Conservation (phyloP, 2,113 vertebrate genomes). For the Stomatorhinus ivindoensis region DNA sequence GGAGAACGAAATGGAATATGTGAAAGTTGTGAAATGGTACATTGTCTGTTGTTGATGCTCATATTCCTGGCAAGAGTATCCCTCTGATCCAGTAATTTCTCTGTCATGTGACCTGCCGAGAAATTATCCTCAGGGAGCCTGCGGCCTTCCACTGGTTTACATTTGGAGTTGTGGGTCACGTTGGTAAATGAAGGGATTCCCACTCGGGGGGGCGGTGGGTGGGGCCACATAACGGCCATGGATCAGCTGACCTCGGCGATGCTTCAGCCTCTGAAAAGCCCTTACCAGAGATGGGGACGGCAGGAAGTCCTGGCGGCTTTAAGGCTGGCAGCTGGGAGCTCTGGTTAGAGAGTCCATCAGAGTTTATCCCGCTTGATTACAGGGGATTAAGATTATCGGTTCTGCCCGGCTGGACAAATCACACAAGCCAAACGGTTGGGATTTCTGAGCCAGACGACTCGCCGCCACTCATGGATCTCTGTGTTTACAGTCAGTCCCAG, state of each 20-base stretch:
- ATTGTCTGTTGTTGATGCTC: neutral
- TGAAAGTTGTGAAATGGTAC: neutral
- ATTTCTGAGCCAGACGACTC: neutral
- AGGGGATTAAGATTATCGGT: neutral
- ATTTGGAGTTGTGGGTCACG: neutral
- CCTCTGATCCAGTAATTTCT: neutral
- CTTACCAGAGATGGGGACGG: neutral
- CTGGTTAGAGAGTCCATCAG: neutral
- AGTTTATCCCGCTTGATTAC: neutral
- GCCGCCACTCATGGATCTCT: neutral
- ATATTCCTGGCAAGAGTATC: neutral
- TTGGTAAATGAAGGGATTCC: slow-evolving; percentile 1
- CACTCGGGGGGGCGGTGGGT: neutral
- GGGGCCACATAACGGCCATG: neutral
- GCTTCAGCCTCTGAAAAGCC: slow-evolving; percentile 29
- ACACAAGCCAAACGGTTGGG: neutral
- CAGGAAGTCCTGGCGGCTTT: neutral
- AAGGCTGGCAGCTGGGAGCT: neutral
- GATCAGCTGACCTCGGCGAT: neutral
- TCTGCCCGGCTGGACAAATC: neutral
- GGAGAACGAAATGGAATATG: neutral
- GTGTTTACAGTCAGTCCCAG: neutral
- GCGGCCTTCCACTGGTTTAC: neutral
- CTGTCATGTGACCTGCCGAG: neutral
- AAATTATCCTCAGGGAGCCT: neutral